These are phyloP conservation scores for Narcine bancroftii DNA, from an alignment of 2,113 vertebrate genomes.

Conservation along the genomic window DNA sequence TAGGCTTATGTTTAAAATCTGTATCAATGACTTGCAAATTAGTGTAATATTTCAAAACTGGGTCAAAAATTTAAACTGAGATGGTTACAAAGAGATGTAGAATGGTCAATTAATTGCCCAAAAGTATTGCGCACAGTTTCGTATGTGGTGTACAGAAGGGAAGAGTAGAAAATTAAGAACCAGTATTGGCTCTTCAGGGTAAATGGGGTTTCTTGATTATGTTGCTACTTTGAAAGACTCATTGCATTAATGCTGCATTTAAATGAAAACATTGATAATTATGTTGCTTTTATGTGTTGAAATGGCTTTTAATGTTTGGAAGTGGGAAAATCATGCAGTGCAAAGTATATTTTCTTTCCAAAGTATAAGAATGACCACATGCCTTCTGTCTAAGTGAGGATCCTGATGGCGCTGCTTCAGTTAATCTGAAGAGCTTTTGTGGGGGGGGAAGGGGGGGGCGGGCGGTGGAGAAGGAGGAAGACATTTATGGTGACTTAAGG, in stretches of 20 bases:
- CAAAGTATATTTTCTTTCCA: not conserved
- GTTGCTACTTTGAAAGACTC: not conserved
- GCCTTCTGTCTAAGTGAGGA: not conserved
- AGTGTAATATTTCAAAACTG: not conserved
- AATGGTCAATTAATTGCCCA: not conserved
- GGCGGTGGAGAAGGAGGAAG: too few species aligned
- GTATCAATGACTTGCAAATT: not conserved
- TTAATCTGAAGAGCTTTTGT: not conserved
- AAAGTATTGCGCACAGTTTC: not conserved
- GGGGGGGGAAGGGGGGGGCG: not conserved
- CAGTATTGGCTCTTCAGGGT: not conserved
- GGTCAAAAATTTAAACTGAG: not conserved
- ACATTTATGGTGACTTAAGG: not conserved
- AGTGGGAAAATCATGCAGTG: not conserved
- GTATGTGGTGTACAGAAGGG: not conserved
- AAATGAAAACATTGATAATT: not conserved
- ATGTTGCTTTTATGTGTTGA: not conserved
- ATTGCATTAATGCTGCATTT: not conserved
- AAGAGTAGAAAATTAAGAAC: not conserved
- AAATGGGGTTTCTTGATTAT: too few species aligned
- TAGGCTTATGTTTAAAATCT: not conserved
- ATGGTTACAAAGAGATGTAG: not conserved
- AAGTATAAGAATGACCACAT: not conserved
- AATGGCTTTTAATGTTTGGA: not conserved
- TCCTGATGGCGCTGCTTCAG: not conserved